Conservation (phyloP, 2,113 vertebrate genomes). For the Monopterus albus region DNA sequence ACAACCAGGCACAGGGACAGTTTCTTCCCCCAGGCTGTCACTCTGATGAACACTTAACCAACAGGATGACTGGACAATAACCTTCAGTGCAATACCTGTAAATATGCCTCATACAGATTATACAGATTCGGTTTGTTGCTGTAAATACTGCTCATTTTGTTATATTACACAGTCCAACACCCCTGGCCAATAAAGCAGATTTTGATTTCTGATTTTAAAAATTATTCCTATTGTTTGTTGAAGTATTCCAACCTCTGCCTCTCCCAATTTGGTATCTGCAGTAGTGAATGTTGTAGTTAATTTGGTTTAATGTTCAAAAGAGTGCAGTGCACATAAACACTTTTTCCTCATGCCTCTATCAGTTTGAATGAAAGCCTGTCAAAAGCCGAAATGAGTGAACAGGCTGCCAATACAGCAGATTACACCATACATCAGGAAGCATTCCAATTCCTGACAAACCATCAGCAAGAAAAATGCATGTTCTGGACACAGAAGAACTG, state of each 20-base stretch:
- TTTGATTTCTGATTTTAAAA: too few relatives aligned
- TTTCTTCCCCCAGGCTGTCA: too few relatives aligned
- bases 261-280: not conserved
- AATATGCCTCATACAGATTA: too few relatives aligned
- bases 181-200: too few relatives aligned
- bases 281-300: not conserved
- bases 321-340: not conserved
- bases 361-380: conserved; percentile 53
- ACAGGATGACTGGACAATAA: too few relatives aligned
- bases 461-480: conserved; percentile 51
- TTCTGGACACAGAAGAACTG: conserved; percentile 23
- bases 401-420: conserved; percentile 47
- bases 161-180: too few relatives aligned
- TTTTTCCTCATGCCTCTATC: not conserved
- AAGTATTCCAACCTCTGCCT: not conserved
- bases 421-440: conserved; percentile 60
- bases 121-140: too few relatives aligned
- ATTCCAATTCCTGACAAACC: conserved; percentile 55
- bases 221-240: not conserved
- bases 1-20: too few relatives aligned
- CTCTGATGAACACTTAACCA: too few relatives aligned
- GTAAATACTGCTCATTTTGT: too few relatives aligned
- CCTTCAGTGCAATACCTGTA: too few relatives aligned
- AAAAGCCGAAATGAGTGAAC: conserved; percentile 46
- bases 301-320: not conserved